A percentile compares a stretch with the other conserved stretches of the same genome.
phyloP scores from a whole-genome alignment of 2,113 vertebrate species.

The Trinectes maculatus region DNA sequence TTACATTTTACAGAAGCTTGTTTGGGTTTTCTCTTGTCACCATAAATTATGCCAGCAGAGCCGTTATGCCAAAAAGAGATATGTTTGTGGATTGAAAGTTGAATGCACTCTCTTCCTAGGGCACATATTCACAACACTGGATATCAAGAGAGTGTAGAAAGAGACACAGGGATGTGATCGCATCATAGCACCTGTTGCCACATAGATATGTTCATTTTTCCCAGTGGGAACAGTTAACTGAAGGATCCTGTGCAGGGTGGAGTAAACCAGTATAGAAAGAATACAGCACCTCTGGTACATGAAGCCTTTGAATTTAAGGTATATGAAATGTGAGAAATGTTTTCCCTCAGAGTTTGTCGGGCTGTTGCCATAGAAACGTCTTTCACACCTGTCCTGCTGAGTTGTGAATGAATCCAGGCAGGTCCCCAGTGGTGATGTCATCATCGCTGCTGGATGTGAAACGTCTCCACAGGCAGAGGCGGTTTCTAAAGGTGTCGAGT shows the following conservation, averaged over 20 bases:
- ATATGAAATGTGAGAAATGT: conserved; percentile 30
- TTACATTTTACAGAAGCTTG: conserved; percentile 40
- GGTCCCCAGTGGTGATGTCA: conserved; percentile 36
- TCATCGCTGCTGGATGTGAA: conserved; percentile 31
- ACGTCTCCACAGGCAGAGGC: conserved; percentile 2
- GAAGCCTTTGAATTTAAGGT: conserved; percentile 28
- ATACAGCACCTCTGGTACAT: not conserved
- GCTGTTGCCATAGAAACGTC: conserved; percentile 29
- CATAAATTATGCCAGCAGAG: conserved; percentile 11
- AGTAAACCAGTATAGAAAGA: conserved; percentile 15
- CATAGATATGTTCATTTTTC: conserved; percentile 31
- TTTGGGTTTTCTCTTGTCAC: conserved; percentile 13
- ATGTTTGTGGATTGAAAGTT: conserved; percentile 8
- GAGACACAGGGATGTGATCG: conserved; percentile 17
- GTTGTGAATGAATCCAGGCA: conserved; percentile 28
- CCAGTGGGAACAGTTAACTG: conserved; percentile 34
- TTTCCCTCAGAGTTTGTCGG: conserved; percentile 11
- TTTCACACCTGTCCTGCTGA: conserved; percentile 54
- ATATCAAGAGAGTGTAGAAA: conserved; percentile 11
- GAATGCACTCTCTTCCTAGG: not conserved
- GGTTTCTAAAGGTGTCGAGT: conserved; percentile 48
- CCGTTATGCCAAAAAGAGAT: conserved; percentile 15
- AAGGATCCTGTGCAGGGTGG: conserved; percentile 17
- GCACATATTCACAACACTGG: conserved; percentile 20
- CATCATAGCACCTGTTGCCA: conserved; percentile 63